Evolutionary conservation across 2,888 invertebrate genomes (phyloP).

Genomic region (Gordius sp.): DNA sequence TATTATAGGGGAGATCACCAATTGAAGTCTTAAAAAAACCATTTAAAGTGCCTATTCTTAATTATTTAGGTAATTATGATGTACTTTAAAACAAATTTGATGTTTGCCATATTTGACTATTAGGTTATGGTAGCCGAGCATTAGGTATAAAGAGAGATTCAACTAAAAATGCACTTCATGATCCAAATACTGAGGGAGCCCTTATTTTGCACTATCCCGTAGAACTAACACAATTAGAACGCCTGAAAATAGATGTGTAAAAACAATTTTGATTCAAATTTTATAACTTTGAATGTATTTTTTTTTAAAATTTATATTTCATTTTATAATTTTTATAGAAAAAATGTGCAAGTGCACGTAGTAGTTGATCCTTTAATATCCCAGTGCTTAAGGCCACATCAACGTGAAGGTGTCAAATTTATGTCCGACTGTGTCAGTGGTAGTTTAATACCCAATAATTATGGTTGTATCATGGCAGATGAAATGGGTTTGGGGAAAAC

Average conservation of each 20-base stretch:
- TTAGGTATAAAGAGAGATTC: constrained; percentile 47
- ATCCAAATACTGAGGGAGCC: constrained; percentile 69
- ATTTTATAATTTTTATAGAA: neutral
- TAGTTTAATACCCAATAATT: constrained; percentile 43
- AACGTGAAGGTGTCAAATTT: constrained; percentile 89
- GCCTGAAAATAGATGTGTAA: constrained; percentile 47
- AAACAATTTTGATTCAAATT: constrained; percentile 22
- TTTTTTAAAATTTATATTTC: constrained; percentile 4
- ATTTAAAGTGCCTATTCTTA: constrained; percentile 4
- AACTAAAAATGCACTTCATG: constrained; percentile 47
- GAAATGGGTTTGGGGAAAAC: constrained; percentile 85
- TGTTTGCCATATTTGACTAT: neutral
- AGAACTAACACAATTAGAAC: constrained; percentile 54
- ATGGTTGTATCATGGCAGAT: constrained; percentile 97
- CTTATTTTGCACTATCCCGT: constrained; percentile 62
- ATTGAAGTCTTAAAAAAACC: neutral
- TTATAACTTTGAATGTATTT: constrained; percentile 2
- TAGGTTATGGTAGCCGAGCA: constrained; percentile 33
- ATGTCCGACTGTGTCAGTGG: constrained; percentile 98
- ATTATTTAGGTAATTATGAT: constrained; percentile 3
- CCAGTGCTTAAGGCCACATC: constrained; percentile 73
- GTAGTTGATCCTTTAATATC: constrained; percentile 80
- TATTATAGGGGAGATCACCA: too few relatives aligned
- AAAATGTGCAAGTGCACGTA: constrained; percentile 47
- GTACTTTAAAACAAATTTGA: neutral